phyloP scores from a whole-genome alignment of 2,888 invertebrate genomes.

The Adineta ricciae region DNA sequence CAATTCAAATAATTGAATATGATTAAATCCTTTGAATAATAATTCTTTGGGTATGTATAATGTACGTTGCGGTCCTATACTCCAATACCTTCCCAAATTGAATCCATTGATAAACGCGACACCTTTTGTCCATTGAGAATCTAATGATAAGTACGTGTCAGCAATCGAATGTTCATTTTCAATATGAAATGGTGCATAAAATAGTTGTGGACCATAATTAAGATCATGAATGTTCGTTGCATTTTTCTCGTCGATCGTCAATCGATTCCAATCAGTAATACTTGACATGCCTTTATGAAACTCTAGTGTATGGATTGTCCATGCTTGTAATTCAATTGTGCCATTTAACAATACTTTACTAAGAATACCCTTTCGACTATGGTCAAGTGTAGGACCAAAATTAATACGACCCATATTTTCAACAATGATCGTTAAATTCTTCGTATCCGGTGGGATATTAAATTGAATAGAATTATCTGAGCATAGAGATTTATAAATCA shows the following conservation, averaged over 20 bases:
- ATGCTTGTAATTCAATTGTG: neutral
- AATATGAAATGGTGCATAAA: neutral
- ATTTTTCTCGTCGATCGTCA: neutral
- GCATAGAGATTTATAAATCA: neutral
- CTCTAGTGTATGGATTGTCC: neutral
- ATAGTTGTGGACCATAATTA: neutral
- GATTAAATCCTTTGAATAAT: neutral
- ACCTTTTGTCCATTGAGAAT: neutral
- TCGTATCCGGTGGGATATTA: neutral
- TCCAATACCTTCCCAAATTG: conserved; percentile 4
- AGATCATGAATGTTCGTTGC: neutral
- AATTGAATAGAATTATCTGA: neutral
- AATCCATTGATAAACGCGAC: neutral
- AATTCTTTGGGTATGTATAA: neutral
- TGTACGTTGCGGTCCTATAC: neutral
- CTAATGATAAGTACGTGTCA: neutral
- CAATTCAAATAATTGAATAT: neutral
- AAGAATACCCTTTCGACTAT: neutral
- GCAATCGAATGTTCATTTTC: neutral
- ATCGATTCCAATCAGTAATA: neutral
- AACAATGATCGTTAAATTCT: neutral
- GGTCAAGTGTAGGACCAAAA: neutral
- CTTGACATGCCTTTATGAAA: conserved; percentile 11
- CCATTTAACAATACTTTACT: neutral
- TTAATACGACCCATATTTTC: conserved; percentile 16